These are phyloP conservation scores for Prionchulus punctatus DNA, from an alignment of 2,888 invertebrate genomes.

Conservation along the genomic window DNA sequence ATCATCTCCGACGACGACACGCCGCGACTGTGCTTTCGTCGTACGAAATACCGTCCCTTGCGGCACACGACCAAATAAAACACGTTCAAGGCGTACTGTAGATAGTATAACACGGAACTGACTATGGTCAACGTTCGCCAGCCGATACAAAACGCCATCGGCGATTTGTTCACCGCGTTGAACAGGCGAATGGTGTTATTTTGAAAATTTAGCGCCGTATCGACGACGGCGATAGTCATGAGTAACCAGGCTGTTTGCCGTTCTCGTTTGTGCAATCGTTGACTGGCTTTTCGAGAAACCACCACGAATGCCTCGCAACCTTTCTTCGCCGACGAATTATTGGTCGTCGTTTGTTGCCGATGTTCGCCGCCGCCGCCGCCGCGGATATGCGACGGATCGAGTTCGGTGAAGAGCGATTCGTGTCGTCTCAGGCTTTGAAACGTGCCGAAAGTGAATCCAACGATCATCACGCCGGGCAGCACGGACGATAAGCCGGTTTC, in stretches of 20 bases:
- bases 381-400: neutral
- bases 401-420: neutral
- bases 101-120: neutral
- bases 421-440: neutral
- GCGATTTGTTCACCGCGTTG: neutral
- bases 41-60: neutral
- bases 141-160: neutral
- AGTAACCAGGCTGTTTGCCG: neutral
- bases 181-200: neutral
- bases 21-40: neutral
- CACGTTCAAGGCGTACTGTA: neutral
- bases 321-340: no score
- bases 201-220: neutral
- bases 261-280: neutral
- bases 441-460: neutral
- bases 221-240: neutral
- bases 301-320: neutral
- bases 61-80: neutral
- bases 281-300: neutral
- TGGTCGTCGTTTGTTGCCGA: neutral
- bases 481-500: neutral
- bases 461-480: neutral
- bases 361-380: neutral
- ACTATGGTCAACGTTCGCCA: neutral
- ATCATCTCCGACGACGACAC: neutral